A percentile compares a stretch with the other conserved stretches of the same genome.
Evolutionary conservation across 2,888 invertebrate genomes (phyloP).

Genomic region (Galerucella nymphaeae): DNA sequence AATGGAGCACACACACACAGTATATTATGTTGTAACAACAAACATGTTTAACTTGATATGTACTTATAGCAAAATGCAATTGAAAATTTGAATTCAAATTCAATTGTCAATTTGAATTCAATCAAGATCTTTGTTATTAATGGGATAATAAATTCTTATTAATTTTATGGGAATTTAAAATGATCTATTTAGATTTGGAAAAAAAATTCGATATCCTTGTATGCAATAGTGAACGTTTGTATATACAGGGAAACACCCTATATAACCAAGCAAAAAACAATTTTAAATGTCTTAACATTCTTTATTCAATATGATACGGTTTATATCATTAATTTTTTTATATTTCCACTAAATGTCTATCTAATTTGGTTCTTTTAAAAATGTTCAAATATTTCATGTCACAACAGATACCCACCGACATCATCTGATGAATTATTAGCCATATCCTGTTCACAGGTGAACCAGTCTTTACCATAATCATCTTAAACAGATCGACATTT

Average conservation of each 20-base stretch:
- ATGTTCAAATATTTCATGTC: constrained; percentile 37
- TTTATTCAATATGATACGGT: too few relatives aligned
- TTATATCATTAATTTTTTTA: constrained; percentile 4
- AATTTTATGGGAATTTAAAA: constrained; percentile 15
- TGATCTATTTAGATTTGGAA: not conserved
- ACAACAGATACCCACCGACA: constrained; percentile 40
- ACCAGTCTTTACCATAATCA: constrained; percentile 35
- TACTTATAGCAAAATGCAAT: constrained; percentile 2
- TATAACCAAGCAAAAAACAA: too few relatives aligned
- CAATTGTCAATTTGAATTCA: constrained; percentile 3
- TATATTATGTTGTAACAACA: not conserved
- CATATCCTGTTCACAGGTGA: constrained; percentile 40
- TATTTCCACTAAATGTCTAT: not conserved
- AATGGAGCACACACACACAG: too few relatives aligned
- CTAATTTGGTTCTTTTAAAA: constrained; percentile 16
- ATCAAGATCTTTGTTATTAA: constrained; percentile 10
- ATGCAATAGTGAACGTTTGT: too few relatives aligned
- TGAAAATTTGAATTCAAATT: not conserved
- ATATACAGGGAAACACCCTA: too few relatives aligned
- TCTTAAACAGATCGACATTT: not conserved
- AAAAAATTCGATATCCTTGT: too few relatives aligned
- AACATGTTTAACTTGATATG: not conserved
- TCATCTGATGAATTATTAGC: constrained; percentile 39
- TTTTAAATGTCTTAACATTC: too few relatives aligned
- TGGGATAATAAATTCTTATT: constrained; percentile 7